phyloP scores from a whole-genome alignment of 37 sponge, comb jelly and placozoan species.

The Lycopodina hypogea region DNA sequence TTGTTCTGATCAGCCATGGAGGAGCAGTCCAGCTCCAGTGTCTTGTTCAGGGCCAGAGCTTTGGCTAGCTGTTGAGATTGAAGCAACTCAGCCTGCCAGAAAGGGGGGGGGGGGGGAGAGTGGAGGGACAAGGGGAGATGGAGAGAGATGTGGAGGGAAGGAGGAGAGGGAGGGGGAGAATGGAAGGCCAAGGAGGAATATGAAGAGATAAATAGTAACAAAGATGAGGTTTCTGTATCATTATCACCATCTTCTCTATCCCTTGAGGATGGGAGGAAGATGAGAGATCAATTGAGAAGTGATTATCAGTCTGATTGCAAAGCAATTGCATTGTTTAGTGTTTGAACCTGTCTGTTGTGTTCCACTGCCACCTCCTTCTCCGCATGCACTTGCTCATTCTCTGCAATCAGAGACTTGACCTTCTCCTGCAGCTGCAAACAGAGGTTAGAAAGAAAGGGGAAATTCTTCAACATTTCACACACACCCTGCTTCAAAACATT shows the following conservation, averaged over 20 bases:
- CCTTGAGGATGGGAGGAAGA: too few relatives aligned
- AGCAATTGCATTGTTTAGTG: too few relatives aligned
- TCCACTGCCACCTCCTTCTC: conserved; percentile 4
- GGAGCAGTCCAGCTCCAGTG: conserved; percentile 30
- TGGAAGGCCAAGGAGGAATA: neutral
- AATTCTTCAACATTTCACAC: too few relatives aligned
- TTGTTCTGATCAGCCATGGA: conserved; percentile 18
- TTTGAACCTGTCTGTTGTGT: conserved; percentile 15
- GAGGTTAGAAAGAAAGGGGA: neutral
- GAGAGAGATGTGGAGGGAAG: neutral
- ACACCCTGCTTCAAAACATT: too few relatives aligned
- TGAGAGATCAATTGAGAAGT: too few relatives aligned
- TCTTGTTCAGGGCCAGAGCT: conserved; percentile 22
- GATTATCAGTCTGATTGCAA: too few relatives aligned
- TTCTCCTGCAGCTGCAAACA: conserved; percentile 42
- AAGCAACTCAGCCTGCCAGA: conserved; percentile 1
- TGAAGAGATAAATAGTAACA: too few relatives aligned
- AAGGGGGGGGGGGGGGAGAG: neutral
- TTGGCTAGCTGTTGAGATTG: conserved; percentile 24
- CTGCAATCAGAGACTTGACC: conserved; percentile 22
- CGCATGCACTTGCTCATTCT: conserved; percentile 29
- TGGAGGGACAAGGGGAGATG: neutral
- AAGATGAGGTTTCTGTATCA: too few relatives aligned
- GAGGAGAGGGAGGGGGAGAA: neutral
- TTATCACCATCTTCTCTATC: too few relatives aligned